Evolutionary conservation across 2,888 invertebrate genomes (phyloP).

Genomic region (Cantharis rufa): DNA sequence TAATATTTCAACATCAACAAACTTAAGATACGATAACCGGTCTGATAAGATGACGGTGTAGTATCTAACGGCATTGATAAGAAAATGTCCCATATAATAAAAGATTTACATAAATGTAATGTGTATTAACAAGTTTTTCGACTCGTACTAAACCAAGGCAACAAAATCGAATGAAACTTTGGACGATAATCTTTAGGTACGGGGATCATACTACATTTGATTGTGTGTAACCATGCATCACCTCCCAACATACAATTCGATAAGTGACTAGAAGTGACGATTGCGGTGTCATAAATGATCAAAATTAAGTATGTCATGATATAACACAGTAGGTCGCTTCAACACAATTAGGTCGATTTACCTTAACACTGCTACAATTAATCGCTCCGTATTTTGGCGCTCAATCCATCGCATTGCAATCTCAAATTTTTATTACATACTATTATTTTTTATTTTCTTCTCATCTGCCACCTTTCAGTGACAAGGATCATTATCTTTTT

Average conservation of each 20-base stretch:
- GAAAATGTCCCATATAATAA: background rate
- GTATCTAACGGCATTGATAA: slow-evolving; percentile 1
- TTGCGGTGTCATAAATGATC: slow-evolving; percentile 19
- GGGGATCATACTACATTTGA: slow-evolving; percentile 18
- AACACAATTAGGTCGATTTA: background rate
- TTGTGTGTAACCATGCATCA: slow-evolving; percentile 21
- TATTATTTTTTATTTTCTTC: no score
- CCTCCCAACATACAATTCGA: slow-evolving; percentile 25
- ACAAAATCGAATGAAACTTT: slow-evolving; percentile 17
- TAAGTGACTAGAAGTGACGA: slow-evolving; percentile 14
- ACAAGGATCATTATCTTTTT: no score
- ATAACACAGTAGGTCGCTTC: background rate
- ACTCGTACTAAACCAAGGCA: background rate
- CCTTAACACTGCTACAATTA: background rate
- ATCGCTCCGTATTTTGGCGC: background rate
- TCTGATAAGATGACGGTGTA: background rate
- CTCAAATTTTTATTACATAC: background rate
- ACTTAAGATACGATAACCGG: slow-evolving; percentile 1
- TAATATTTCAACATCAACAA: slow-evolving; percentile 1
- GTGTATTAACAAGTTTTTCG: background rate
- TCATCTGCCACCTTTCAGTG: no score
- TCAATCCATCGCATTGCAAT: background rate
- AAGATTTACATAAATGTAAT: background rate
- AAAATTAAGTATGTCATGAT: slow-evolving; percentile 26
- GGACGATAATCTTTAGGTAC: slow-evolving; percentile 27